These are phyloP conservation scores for Oxystoma pomonae DNA, from an alignment of 2,888 invertebrate genomes.

Conservation along the genomic window DNA sequence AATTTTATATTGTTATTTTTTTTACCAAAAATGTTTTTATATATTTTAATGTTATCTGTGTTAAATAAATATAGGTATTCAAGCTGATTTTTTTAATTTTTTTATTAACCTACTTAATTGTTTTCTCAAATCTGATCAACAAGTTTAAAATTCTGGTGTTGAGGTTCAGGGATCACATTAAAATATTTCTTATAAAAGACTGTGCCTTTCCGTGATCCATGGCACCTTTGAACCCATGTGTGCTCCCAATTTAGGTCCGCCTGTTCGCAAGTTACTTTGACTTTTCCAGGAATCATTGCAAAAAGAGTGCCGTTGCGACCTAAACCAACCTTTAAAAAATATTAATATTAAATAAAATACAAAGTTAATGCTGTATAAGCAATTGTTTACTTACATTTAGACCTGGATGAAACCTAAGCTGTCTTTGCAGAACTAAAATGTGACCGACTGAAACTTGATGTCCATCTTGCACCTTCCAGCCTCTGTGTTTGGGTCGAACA, in stretches of 20 bases:
- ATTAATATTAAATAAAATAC: not conserved
- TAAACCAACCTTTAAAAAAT: conserved; percentile 68
- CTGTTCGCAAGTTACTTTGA: conserved; percentile 78
- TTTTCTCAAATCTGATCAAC: conserved; percentile 71
- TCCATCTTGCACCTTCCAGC: conserved; percentile 74
- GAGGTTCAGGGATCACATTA: conserved; percentile 74
- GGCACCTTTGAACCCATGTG: conserved; percentile 64
- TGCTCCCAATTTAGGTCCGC: conserved; percentile 76
- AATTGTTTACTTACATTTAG: conserved; percentile 58
- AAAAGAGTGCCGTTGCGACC: conserved; percentile 74
- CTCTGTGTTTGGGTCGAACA: conserved; percentile 70
- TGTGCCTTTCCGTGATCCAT: conserved; percentile 60
- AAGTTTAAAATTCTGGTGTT: conserved; percentile 75
- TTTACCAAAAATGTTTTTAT: too few relatives aligned
- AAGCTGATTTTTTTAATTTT: too few relatives aligned
- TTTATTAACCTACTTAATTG: too few relatives aligned
- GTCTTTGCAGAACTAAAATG: conserved; percentile 65
- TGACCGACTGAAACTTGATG: conserved; percentile 60
- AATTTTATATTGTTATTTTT: too few relatives aligned
- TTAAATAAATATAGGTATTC: too few relatives aligned
- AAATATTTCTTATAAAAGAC: conserved; percentile 80
- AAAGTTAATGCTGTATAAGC: not conserved
- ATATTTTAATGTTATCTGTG: too few relatives aligned
- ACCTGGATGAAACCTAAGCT: conserved; percentile 73
- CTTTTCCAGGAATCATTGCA: conserved; percentile 75